Base-by-base conservation (phyloP, 2,797 vertebrate species). In the Anisognathus igniventris region DNA sequence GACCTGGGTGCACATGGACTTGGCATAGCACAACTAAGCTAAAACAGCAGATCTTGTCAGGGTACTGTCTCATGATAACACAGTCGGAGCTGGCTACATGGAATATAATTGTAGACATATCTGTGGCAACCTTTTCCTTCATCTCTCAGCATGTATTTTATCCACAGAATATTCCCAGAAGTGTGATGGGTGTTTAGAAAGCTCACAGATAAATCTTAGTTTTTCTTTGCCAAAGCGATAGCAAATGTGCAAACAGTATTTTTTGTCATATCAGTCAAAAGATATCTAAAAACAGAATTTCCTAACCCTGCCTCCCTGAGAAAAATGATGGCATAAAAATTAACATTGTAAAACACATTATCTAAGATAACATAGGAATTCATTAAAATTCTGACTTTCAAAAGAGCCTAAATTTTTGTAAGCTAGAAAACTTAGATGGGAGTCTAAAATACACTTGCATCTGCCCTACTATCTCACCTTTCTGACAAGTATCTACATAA, bases 191-290 rank as follows among this genome's bases (percentile, higher is more conserved):
- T 94, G 75, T 91, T 93, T 92, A 65, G 57, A 72, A 93, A 94
- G 73, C 90, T 92, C 72, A 68, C 47, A 86, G 87, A 88, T 93
- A 96, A 94, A 72, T 73, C 56, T 91, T 80, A 61, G 39, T 24
- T 93, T 92, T 90, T 53, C 85, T 78, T 73, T 96, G 85, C 91
- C 87, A 96, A 94, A 90, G 51, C 5, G 44, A 94, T 86, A 93
- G 90, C 71, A 90, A 84, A 90, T 79, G 67, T 92, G 82, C 79
- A 91, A 83, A 90, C 62, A 81, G 39, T 75, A 45, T 62, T 91
- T 94, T 83, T 56, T 92, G 75, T 94, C 89, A 75, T 56, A 84
- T 96, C 91, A 94, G 66, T 96, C 93, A 94, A 88, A 90, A 86
- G 64, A 76, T 91, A 92, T 70, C 86, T 90, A 93, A 95, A 89